Evolutionary conservation across 2,797 vertebrate species (phyloP).

Genomic region (Gambusia yucatana): DNA sequence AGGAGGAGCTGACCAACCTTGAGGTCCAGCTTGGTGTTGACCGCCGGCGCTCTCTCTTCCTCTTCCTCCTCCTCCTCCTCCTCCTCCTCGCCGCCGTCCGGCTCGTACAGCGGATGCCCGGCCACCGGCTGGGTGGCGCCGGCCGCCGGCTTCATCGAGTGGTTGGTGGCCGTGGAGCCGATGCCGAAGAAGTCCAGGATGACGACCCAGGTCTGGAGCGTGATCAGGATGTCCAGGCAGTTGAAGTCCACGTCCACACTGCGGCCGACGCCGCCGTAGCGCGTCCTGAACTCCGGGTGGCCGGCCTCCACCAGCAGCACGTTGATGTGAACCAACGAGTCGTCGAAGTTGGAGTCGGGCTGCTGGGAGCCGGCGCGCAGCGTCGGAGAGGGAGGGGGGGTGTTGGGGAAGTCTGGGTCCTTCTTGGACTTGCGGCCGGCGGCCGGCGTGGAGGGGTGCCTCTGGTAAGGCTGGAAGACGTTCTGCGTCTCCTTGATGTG

Average conservation of each 20-base stretch:
- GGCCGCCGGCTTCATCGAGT: conserved; percentile 84
- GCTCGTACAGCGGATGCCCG: conserved; percentile 70
- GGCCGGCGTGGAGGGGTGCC: conserved; percentile 83
- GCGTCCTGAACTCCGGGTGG: conserved; percentile 91
- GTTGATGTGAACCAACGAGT: conserved; percentile 95
- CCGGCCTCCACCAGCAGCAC: conserved; percentile 92
- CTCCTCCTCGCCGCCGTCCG: conserved; percentile 63
- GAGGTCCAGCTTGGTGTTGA: conserved; percentile 93
- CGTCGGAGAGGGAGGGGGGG: conserved; percentile 94
- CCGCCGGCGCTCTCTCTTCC: conserved; percentile 26
- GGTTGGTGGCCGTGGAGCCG: conserved; percentile 96
- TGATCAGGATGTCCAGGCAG: conserved; percentile 95
- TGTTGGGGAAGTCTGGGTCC: conserved; percentile 87
- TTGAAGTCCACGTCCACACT: conserved; percentile 96
- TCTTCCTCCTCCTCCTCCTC: too few species aligned
- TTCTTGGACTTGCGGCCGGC: conserved; percentile 81
- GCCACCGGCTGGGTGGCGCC: conserved; percentile 74
- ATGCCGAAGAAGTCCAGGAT: conserved; percentile 98
- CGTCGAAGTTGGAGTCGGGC: conserved; percentile 87
- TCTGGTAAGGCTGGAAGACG: conserved; percentile 97
- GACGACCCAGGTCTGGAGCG: conserved; percentile 97
- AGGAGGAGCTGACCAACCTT: conserved; percentile 82
- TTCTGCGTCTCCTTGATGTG: conserved; percentile 97
- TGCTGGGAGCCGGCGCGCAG: conserved; percentile 69
- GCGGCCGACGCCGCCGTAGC: conserved; percentile 86